Base-by-base conservation (phyloP, 1,140 invertebrate genomes). In the Tetramorium simillimum region DNA sequence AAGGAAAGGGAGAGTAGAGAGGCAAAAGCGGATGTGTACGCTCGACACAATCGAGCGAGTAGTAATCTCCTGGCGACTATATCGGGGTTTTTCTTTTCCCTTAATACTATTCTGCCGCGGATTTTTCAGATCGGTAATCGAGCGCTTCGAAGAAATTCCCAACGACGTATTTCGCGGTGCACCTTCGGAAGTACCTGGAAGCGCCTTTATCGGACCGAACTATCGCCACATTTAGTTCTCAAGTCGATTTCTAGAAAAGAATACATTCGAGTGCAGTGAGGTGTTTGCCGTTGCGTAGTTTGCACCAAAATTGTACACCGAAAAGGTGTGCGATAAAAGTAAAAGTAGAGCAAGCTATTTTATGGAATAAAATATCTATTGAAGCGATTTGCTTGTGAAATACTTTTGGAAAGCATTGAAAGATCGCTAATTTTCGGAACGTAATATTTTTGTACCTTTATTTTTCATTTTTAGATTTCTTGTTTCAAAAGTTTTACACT, bases 41-140 rank as follows among this genome's bases (percentile, higher is more conserved):
- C 16, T 12, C 28, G 49, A 33, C 46, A 43, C 69, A 58, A 73
- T 82, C 58, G 80, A 49, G 46, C 70, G 24, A 56, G 21, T 33
- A 70, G 76, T 86, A 86, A 89, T 89, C 86, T 88, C 51, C 12
- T 63, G 40, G 53, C 77, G 72, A 89, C 77, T 16, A 56, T 53
- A 46, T 4, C 14, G 33, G 33, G 33, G 33, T 21, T 89, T 86
- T 69, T 80, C 37, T 14, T 37, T n/a, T 5, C 51, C 28, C 1
- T 75, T 33, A 84, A 53, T 87, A 40, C 89, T 86, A 89, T 82
- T 87, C 63, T 51, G 56, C 77, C 62, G 28, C 58, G 73, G 40
- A 81, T 90, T 90, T 90, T 90, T 90, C 62, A 89, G 89, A 89
- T 90, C 89, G 58, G 28, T 73, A 90, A 90, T 90, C 89, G 88